A percentile compares a stretch with the other conserved stretches of the same genome.
These are phyloP conservation scores for Anagrus nilaparvatae DNA, from an alignment of 1,140 invertebrate genomes.

Conservation along the genomic window DNA sequence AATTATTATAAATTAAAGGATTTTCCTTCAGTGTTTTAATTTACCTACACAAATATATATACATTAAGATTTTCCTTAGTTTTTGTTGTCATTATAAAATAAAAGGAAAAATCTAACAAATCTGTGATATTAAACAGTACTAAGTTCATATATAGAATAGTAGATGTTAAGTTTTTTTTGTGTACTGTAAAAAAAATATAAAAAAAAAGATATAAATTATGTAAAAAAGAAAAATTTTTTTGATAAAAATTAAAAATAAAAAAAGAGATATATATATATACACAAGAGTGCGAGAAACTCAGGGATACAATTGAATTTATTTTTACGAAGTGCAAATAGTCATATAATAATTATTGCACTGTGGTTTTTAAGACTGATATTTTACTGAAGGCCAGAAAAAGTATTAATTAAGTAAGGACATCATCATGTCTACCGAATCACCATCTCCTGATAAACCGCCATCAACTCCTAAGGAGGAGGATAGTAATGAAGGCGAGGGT, in stretches of 20 bases:
- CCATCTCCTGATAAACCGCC: constrained; percentile 32
- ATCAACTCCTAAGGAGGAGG: constrained; percentile 20
- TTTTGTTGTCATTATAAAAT: constrained; percentile 16
- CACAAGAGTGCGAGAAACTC: constrained; percentile 16
- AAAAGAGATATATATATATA: constrained; percentile 9
- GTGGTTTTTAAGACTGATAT: no score
- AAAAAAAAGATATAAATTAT: constrained; percentile 2
- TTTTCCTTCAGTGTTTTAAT: constrained; percentile 16
- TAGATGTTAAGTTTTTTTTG: constrained; percentile 20
- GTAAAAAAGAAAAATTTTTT: constrained; percentile 8
- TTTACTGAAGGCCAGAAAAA: no score
- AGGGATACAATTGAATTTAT: constrained; percentile 12
- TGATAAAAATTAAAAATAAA: constrained; percentile 13
- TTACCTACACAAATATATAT: constrained; percentile 10
- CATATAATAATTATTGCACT: no score
- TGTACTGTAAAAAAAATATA: constrained; percentile 16
- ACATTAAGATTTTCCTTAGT: constrained; percentile 6
- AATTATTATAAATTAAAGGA: no score
- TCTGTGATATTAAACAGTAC: constrained; percentile 42
- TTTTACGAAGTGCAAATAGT: constrained; percentile 13
- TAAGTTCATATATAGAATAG: no score
- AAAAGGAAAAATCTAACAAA: constrained; percentile 26
- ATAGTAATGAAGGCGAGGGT: constrained; percentile 9
- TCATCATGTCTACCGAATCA: constrained; percentile 30
- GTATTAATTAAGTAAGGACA: no score